These are phyloP conservation scores for Aspiorhynchus laticeps DNA, from an alignment of 2,113 vertebrate species.

Conservation along the genomic window DNA sequence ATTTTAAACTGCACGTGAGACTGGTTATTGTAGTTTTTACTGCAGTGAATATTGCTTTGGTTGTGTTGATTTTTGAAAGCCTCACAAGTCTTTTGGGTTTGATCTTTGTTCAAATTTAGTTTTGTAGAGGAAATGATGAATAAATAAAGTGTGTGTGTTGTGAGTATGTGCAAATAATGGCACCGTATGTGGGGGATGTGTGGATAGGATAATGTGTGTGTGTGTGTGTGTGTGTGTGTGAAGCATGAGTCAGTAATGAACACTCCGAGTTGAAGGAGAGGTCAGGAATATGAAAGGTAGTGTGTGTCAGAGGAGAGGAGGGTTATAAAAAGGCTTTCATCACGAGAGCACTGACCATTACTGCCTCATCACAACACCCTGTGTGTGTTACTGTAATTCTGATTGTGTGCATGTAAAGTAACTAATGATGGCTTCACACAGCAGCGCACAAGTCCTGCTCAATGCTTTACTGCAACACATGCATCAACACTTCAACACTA, in stretches of 20 bases:
- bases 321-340: slow-evolving; percentile 72
- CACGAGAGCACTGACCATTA: slow-evolving; percentile 53
- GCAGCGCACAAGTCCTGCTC: not conserved
- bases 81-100: not conserved
- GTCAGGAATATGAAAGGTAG: slow-evolving; percentile 70
- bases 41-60: not conserved
- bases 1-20: not conserved
- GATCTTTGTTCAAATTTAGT: not conserved
- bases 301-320: slow-evolving; percentile 66
- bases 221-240: not conserved
- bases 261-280: slow-evolving; percentile 68
- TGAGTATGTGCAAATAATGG: not conserved
- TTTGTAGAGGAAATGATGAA: not conserved
- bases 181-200: not conserved
- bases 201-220: not conserved
- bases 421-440: not conserved
- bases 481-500: not conserved
- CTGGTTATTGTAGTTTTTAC: not conserved
- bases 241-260: slow-evolving; percentile 55
- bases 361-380: not conserved
- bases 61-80: not conserved
- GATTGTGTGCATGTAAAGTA: not conserved
- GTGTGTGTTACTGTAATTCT: not conserved
- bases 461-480: not conserved
- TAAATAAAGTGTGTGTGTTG: not conserved